Evolutionary conservation across 2,888 invertebrate genomes (phyloP), one percentile per base, ranked within the genome.

Genomic region (Synanthedon formicaeformis): DNA sequence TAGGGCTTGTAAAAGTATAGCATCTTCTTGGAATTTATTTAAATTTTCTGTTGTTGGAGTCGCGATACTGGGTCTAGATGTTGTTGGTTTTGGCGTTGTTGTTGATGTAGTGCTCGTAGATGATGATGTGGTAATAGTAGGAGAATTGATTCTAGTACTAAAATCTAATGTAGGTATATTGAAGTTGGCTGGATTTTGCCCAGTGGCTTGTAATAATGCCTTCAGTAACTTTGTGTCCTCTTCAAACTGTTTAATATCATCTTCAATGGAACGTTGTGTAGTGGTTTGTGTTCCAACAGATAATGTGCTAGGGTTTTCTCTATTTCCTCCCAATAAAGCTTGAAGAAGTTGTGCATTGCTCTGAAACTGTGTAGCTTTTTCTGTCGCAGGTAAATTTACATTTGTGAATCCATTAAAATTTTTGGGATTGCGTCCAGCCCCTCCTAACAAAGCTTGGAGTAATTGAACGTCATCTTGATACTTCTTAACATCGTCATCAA

Each of bases 211-310:
- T 60, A 87, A 71, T 18, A 86, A 68, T 2, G 84, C 87, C 69
- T 88, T 75, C 55, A 86, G 63, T 53, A 88, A 67, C 63, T 81
- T 81, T 6, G 86, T 80, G 55, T 88, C 88, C 67, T 87, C 81
- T 64, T 88, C 81, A 60, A 83, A 83, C 56, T 86, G 84, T 53
- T 73, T 75, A 12, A 88, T 74, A 54, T 88, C 88, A 23, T 86
- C 85, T 65, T 87, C 78, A 53, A 88, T 71, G 40, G 84, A 81
- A 12, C 82, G 75, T 11, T 67, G 56, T 50, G 84, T 83, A 14
- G 78, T 75, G 13, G 75, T 69, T 62, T 73, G 72, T 34, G 62
- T 58, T 51, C 60, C 62, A 53, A 65, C 57, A 12, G 69, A 60
- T 41, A 70, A 53, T 48, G 63, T 63, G 50, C 63, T 67, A 6